Base-by-base conservation (phyloP, 2,113 vertebrate species). In the Pavo muticus region DNA sequence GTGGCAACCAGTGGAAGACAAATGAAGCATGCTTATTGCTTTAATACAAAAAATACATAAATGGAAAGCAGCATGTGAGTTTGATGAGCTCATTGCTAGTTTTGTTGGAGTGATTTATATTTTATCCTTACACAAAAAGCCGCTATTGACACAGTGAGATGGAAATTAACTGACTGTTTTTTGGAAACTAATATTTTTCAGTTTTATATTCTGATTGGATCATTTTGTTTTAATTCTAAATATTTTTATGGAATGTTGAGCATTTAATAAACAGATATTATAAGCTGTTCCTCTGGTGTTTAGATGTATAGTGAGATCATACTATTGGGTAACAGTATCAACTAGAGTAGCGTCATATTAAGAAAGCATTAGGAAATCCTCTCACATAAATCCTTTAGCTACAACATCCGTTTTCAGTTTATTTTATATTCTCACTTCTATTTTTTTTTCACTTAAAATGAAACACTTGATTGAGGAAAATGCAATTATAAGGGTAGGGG, bases 21-120 rank as follows among this genome's bases (percentile, higher is more conserved):
- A 98, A 98, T 98, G 98, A 98, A 97, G 97, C 97, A 94, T 97
- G 97, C 97, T 98, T 98, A 98, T 98, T 98, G 96, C 98, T 98
- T 98, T 98, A 98, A 98, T 98, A 98, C 97, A 97, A 98, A 98
- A 98, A 98, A 98, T 98, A 98, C 98, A 98, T 98, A 98, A 98
- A 98, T 98, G 97, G 98, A 97, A 98, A 97, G 93, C 96, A 97
- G 97, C 95, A 97, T 98, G 97, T 98, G 98, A 98, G 98, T 98
- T 96, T 98, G 98, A 98, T 97, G 96, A 98, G 98, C 97, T 98
- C 94, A 96, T 97, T 98, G 97, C 97, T 96, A 93, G 96, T 97
- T 98, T 98, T 95, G 90, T 97, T 97, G 91, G 91, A 97, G 89
- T 98, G 98, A 98, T 98, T 98, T 98, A 98, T 98, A 97, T 97